Evolutionary conservation across 2,113 vertebrate genomes (phyloP), one percentile per base, ranked within the genome.

Genomic region (Cebidichthys violaceus): DNA sequence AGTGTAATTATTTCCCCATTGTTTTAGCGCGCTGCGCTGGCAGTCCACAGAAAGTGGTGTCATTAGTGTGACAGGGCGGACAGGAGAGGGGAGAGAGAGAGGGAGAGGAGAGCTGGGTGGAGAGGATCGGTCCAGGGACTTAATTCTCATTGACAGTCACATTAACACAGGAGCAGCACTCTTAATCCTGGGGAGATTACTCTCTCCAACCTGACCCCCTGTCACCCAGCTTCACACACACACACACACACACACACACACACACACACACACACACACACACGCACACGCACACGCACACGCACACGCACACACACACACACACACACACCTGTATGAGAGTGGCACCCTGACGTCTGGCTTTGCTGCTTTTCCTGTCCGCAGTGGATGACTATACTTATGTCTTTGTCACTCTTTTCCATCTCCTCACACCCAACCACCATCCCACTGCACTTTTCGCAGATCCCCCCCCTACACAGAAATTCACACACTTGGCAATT

Each of bases 121-220:
- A 82, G 76, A 77, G 77, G 69, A 79, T 92, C 77, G 74, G 86
- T 81, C 88, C 76, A 65, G 77, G 85, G 91, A 93, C 90, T 91
- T 94, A 93, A 95, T 95, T 93, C 91, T 92, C 94, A 95, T 92
- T 91, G 94, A 95, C 94, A 93, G 93, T 89, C 90, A 91, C 94
- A 94, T 95, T 94, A 94, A 93, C 90, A 93, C 88, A 85, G 89
- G 89, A 92, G 89, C 94, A 89, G 90, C 87, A 72, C 90, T 94
- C 90, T 92, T 94, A 93, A 94, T 93, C 91, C 93, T 89, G 81
- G 67, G 87, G 92, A 93, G 92, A 95, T 95, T 93, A 93, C 90
- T 86, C 90, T 91, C 72, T 89, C 88, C 89, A 90, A 87, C 82
- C 88, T 87, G 86, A 84, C 84, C 86, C 84, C 69, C 73, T 85